Conservation (phyloP, 1,140 invertebrate genomes). For the Bombus haemorrhoidalis region DNA sequence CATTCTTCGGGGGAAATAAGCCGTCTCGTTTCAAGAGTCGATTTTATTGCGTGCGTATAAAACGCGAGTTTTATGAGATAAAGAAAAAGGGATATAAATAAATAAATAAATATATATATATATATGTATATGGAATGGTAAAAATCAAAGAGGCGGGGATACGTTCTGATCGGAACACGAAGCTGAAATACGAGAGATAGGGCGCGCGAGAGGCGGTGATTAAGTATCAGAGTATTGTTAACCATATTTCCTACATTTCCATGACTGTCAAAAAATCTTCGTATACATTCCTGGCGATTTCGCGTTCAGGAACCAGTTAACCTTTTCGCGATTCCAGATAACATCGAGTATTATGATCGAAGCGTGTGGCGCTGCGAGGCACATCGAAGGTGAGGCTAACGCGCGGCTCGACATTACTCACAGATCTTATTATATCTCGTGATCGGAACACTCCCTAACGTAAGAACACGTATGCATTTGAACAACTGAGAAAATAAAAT, state of each 20-base stretch:
- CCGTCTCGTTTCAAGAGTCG: not conserved
- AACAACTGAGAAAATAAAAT: not conserved
- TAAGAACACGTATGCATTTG: not conserved
- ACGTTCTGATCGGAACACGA: not conserved
- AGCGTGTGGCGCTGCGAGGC: not conserved
- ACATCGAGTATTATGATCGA: conserved; percentile 21
- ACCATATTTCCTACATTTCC: not conserved
- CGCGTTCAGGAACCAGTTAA: conserved; percentile 19
- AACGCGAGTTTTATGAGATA: not conserved
- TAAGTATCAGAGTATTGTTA: conserved; percentile 7
- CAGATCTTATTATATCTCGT: conserved; percentile 14
- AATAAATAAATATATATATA: not conserved
- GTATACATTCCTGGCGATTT: not conserved
- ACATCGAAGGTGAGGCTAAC: conserved; percentile 18
- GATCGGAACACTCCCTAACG: conserved; percentile 15
- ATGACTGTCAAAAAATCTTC: conserved; percentile 4
- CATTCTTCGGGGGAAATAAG: not conserved
- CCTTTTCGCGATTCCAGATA: conserved; percentile 30
- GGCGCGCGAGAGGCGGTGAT: not conserved
- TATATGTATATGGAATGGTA: not conserved
- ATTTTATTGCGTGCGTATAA: not conserved
- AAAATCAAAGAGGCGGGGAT: not conserved
- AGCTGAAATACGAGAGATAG: no score
- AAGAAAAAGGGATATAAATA: not conserved
- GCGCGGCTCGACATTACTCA: conserved; percentile 8